These are phyloP conservation scores for Arctopsyche grandis DNA, from an alignment of 1,140 invertebrate species.

Conservation along the genomic window DNA sequence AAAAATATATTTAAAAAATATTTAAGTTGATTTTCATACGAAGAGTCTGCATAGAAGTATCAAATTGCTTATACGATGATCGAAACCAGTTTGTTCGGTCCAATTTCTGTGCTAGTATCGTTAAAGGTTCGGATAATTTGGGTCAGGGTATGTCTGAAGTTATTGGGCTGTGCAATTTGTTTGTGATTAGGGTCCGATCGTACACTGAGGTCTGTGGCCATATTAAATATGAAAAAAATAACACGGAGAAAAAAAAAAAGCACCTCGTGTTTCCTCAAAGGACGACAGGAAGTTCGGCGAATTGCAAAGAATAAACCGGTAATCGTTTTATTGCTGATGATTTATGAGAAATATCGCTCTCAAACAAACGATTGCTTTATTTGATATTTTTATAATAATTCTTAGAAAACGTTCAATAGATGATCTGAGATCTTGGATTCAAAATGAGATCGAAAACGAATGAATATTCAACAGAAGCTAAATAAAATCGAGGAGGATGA, in stretches of 20 bases:
- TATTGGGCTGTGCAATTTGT: conserved; percentile 47
- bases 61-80: background rate
- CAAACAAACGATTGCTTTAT: too few relatives aligned
- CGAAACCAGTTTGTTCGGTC: conserved; percentile 22
- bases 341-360: too few relatives aligned
- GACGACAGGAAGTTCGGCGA: conserved; percentile 9
- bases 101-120: conserved; percentile 51
- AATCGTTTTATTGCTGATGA: too few relatives aligned
- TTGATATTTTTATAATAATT: too few relatives aligned
- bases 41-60: background rate
- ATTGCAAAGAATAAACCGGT: background rate
- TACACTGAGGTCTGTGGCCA: conserved; percentile 28
- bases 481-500: conserved; percentile 4
- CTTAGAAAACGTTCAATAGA: too few relatives aligned
- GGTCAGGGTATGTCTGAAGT: conserved; percentile 42
- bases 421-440: too few relatives aligned
- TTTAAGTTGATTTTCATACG: background rate
- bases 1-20: too few relatives aligned
- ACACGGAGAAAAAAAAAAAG: background rate
- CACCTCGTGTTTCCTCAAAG: background rate
- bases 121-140: conserved; percentile 51
- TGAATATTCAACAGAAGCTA: conserved; percentile 32
- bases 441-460: background rate
- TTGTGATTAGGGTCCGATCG: conserved; percentile 44
- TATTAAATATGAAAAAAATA: conserved; percentile 26